Conservation (phyloP, 2,888 invertebrate genomes). For the Drosophila setosimentum region DNA sequence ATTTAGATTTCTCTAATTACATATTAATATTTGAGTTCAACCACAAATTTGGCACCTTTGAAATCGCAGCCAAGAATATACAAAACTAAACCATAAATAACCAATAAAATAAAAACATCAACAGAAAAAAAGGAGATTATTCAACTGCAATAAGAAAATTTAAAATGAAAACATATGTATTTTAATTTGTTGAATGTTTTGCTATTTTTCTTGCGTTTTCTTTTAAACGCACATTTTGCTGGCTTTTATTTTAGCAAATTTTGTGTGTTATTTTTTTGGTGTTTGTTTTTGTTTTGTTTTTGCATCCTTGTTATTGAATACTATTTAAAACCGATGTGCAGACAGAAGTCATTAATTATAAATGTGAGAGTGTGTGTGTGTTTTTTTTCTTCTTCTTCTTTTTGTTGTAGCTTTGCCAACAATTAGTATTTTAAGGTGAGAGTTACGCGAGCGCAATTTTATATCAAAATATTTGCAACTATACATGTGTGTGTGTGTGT, state of each 20-base stretch:
- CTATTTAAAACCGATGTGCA: slow-evolving; percentile 48
- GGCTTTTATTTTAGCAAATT: slow-evolving; percentile 14
- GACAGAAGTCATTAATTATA: slow-evolving; percentile 67
- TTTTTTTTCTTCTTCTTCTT: slow-evolving; percentile 10
- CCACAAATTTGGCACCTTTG: slow-evolving; percentile 30
- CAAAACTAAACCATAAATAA: slow-evolving; percentile 58
- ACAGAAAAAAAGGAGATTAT: slow-evolving; percentile 8
- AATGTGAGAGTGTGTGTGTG: slow-evolving; percentile 23
- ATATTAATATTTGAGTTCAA: background rate
- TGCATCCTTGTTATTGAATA: slow-evolving; percentile 69
- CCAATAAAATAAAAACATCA: slow-evolving; percentile 20
- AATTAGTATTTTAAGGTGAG: slow-evolving; percentile 34
- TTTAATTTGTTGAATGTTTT: slow-evolving; percentile 13
- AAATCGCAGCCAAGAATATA: slow-evolving; percentile 9
- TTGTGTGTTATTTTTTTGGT: slow-evolving; percentile 11
- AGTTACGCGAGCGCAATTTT: slow-evolving; percentile 24
- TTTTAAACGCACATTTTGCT: slow-evolving; percentile 28
- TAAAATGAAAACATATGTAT: slow-evolving; percentile 9
- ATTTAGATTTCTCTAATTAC: background rate
- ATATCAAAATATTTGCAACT: background rate
- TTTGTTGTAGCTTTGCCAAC: slow-evolving; percentile 28
- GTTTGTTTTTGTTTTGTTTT: slow-evolving; percentile 30
- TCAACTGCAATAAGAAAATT: slow-evolving; percentile 37
- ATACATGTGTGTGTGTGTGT: background rate
- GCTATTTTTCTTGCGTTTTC: slow-evolving; percentile 22